phyloP scores from a whole-genome alignment of 2,113 vertebrate species.

The Apodemus speciosus region DNA sequence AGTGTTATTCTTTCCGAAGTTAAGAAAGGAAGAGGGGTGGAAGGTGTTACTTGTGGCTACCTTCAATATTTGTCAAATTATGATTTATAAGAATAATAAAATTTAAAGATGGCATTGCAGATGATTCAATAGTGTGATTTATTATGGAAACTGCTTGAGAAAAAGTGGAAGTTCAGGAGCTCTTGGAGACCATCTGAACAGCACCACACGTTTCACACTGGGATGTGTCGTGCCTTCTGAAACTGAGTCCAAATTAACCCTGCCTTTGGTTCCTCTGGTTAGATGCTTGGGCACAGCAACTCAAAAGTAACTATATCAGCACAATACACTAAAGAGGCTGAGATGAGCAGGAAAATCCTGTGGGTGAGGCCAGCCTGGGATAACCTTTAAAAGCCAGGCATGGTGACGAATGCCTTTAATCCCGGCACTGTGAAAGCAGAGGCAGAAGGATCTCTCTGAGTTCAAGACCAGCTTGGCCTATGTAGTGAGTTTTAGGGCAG shows the following conservation, averaged over 20 bases:
- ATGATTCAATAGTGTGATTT: background rate
- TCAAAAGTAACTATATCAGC: background rate
- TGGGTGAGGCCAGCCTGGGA: background rate
- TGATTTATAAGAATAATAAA: constrained; percentile 24
- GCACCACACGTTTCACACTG: background rate
- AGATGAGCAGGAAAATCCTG: background rate
- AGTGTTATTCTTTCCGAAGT: background rate
- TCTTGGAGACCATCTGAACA: background rate
- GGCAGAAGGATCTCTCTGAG: background rate
- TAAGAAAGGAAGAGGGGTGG: background rate
- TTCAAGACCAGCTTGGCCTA: background rate
- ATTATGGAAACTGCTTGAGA: background rate
- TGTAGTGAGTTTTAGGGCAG: background rate
- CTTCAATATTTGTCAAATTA: constrained; percentile 23
- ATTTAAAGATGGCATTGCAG: background rate
- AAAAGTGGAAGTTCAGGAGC: background rate
- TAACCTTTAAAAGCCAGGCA: background rate
- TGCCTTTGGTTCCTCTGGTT: background rate
- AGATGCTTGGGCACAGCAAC: background rate
- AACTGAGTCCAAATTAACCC: background rate
- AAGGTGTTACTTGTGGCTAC: background rate
- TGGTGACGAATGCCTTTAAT: background rate
- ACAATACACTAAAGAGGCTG: background rate
- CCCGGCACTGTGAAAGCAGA: background rate
- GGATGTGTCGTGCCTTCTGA: background rate